A percentile compares a stretch with the other conserved stretches of the same genome.
Conservation (phyloP, 2,888 invertebrate genomes). For the Venusia cambrica region DNA sequence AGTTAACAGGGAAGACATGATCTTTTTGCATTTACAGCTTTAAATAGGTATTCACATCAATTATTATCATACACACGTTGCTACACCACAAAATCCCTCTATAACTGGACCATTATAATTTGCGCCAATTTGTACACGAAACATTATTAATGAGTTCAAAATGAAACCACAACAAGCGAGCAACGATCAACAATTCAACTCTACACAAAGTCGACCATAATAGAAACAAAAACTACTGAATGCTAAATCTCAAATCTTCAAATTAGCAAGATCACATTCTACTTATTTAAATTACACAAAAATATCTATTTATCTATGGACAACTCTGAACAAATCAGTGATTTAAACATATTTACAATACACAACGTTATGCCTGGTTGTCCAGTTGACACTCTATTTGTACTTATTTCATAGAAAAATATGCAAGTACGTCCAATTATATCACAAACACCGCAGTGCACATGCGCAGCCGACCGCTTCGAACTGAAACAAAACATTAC, state of each 20-base stretch:
- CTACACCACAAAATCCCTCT: conserved; percentile 29
- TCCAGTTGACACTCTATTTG: conserved; percentile 61
- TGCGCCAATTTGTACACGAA: conserved; percentile 25
- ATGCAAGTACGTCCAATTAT: conserved; percentile 68
- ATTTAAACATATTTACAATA: conserved; percentile 53
- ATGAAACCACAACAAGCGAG: conserved; percentile 43
- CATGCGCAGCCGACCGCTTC: conserved; percentile 68
- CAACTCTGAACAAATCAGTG: conserved; percentile 47
- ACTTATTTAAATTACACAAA: conserved; percentile 56
- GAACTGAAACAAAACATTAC: conserved; percentile 58
- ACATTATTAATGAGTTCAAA: conserved; percentile 27
- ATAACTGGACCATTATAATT: conserved; percentile 22
- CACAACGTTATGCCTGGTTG: conserved; percentile 48
- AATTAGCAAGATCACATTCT: conserved; percentile 45
- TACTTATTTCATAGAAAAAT: conserved; percentile 79
- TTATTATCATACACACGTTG: conserved; percentile 31
- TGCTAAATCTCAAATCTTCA: conserved; percentile 23
- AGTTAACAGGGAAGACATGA: conserved; percentile 69
- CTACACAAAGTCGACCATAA: conserved; percentile 26
- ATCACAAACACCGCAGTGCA: conserved; percentile 65
- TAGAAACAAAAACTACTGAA: conserved; percentile 21
- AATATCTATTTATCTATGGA: conserved; percentile 53
- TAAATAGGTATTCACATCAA: conserved; percentile 34
- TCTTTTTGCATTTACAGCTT: conserved; percentile 53
- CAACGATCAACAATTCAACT: conserved; percentile 31